Conservation (phyloP, 2,888 invertebrate species). For the Pollenia amentaria region DNA sequence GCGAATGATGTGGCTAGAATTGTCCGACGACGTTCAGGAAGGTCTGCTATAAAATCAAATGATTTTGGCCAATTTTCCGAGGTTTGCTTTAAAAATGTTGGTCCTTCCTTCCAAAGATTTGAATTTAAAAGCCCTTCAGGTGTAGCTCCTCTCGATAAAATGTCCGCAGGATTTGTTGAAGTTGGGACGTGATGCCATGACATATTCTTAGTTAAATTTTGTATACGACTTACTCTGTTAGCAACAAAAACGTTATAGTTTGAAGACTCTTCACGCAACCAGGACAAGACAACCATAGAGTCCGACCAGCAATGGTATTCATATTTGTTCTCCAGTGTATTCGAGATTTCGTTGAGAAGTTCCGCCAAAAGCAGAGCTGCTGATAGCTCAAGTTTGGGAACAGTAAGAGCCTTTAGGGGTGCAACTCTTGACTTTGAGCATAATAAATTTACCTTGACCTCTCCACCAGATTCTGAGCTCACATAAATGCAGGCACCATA, state of each 20-base stretch:
- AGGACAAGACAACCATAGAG: slow-evolving; percentile 59
- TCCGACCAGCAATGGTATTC: slow-evolving; percentile 60
- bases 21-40: slow-evolving; percentile 23
- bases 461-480: neutral
- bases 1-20: too few species aligned
- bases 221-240: slow-evolving; percentile 60
- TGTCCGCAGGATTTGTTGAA: slow-evolving; percentile 44
- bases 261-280: slow-evolving; percentile 48
- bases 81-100: slow-evolving; percentile 26
- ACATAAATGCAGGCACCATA: slow-evolving; percentile 62
- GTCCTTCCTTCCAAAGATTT: slow-evolving; percentile 48
- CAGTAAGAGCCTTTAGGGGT: slow-evolving; percentile 55
- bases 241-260: slow-evolving; percentile 62
- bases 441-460: slow-evolving; percentile 28
- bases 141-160: slow-evolving; percentile 51
- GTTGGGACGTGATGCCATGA: slow-evolving; percentile 61
- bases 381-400: slow-evolving; percentile 69
- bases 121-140: slow-evolving; percentile 51
- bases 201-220: slow-evolving; percentile 50
- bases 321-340: neutral
- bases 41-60: neutral
- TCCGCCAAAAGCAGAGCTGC: slow-evolving; percentile 53
- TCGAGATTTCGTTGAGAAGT: neutral
- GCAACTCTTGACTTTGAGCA: slow-evolving; percentile 66
- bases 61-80: slow-evolving; percentile 13